These are phyloP conservation scores for Keiferia lycopersicella DNA, from an alignment of 2,888 invertebrate species.

Conservation along the genomic window DNA sequence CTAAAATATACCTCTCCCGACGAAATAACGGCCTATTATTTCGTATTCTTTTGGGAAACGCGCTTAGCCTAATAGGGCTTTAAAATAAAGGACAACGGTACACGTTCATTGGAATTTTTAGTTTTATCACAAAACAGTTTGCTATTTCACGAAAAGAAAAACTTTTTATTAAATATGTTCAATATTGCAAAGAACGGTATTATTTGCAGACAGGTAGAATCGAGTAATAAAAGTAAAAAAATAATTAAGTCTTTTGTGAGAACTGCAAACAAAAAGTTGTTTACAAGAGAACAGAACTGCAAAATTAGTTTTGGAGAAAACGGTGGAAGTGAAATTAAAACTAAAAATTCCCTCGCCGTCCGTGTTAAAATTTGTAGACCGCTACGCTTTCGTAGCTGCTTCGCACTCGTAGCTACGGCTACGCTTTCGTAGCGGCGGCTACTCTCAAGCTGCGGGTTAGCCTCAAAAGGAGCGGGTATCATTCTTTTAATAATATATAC, in stretches of 20 bases:
- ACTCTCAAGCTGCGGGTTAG: not conserved
- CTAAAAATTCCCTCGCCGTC: slow-evolving; percentile 31
- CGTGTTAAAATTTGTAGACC: slow-evolving; percentile 31
- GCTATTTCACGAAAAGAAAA: not conserved
- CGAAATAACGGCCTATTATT: slow-evolving; percentile 19
- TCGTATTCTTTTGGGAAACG: slow-evolving; percentile 12
- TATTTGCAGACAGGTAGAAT: not conserved
- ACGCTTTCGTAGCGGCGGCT: slow-evolving; percentile 14
- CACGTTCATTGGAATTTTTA: not conserved
- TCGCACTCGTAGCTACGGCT: slow-evolving; percentile 15
- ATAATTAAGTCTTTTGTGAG: slow-evolving; percentile 20
- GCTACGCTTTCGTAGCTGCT: slow-evolving; percentile 26
- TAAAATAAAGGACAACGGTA: not conserved
- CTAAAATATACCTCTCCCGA: slow-evolving; percentile 11
- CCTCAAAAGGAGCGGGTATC: not conserved
- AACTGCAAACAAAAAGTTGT: slow-evolving; percentile 22
- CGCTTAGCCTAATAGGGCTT: slow-evolving; percentile 16
- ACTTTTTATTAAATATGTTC: too few relatives aligned
- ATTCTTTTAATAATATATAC: not conserved
- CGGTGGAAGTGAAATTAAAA: slow-evolving; percentile 38
- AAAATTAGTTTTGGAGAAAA: slow-evolving; percentile 38
- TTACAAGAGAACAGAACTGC: slow-evolving; percentile 35
- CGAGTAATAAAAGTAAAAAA: not conserved
- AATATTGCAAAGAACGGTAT: not conserved
- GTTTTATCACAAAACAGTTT: not conserved